Evolutionary conservation across 2,113 vertebrate genomes (phyloP).

Genomic region (Phaetusa simplex): DNA sequence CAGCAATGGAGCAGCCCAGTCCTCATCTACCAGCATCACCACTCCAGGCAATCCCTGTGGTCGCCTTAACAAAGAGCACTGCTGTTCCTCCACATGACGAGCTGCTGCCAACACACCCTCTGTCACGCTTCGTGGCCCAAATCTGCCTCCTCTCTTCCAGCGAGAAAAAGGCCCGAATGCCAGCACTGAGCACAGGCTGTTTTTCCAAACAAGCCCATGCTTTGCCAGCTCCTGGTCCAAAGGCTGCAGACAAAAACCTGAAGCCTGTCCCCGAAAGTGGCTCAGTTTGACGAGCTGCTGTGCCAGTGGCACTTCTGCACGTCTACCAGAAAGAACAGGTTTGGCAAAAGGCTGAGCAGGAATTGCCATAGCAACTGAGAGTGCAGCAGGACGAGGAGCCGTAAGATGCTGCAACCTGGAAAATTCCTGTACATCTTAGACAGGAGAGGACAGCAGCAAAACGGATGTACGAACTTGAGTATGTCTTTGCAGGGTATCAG

Average conservation of each 20-base stretch:
- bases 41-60: background rate
- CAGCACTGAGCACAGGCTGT: background rate
- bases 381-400: background rate
- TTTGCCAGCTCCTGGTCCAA: background rate
- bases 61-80: background rate
- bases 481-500: background rate
- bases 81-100: background rate
- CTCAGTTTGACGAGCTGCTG: background rate
- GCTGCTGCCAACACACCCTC: constrained; percentile 6
- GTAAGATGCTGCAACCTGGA: background rate
- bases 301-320: background rate
- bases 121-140: background rate
- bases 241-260: background rate
- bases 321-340: background rate
- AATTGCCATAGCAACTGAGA: constrained; percentile 28
- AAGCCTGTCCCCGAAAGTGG: background rate
- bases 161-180: background rate
- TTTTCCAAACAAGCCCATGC: background rate
- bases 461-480: background rate
- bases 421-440: background rate
- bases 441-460: background rate
- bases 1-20: background rate
- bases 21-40: background rate
- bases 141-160: background rate
- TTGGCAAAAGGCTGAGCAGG: background rate